Base-by-base conservation (phyloP, 2,113 vertebrate species). In the Apeltes quadracus region DNA sequence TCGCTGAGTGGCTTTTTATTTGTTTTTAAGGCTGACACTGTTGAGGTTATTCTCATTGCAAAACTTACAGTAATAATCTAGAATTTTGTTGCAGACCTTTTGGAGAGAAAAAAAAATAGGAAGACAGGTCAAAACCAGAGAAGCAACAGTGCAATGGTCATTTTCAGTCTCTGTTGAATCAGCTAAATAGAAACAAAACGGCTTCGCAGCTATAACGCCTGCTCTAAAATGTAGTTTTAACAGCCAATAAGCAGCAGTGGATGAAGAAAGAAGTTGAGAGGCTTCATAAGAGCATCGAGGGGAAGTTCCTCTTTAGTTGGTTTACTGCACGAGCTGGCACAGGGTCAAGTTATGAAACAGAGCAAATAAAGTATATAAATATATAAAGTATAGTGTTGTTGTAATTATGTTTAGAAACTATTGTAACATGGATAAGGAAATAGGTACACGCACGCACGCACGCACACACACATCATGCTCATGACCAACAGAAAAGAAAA, bases 1-100 rank as follows among this genome's bases (percentile, higher is more conserved):
- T 12, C 55, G 34, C 18, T 73, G 2, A 38, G 44, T 43, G 36
- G 36, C 16, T 6, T 74, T 69, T 53, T 10, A n/a, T 38, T 77
- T 43, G 34, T 39, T 27, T 39, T 7, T 1, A 23, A 62, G 18
- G 15, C 9, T 77, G 59, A 65, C 54, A 68, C 36, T 65, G 44
- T 36, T 9, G 5, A 16, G 9, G 2, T 12, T 61, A 48, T 18
- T 62, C 48, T 27, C 18, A 14, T 20, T 68, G 34, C 29, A 22
- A 39, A 53, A 69, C n/a, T 9, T 65, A 54, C 20, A 55, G 1
- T 11, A 15, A 48, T 55, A 7, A 39, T 55, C 5, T 16, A 3
- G 36, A 56, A 43, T 5, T 55, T 6, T 7, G 11, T 5, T 29
- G 5, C 25, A 68, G 1, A 38, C 39, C 0, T 43, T 53, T 36